These are phyloP conservation scores for Gnathonemus echidnorhynchus DNA, from an alignment of 2,113 vertebrate species.

Conservation along the genomic window DNA sequence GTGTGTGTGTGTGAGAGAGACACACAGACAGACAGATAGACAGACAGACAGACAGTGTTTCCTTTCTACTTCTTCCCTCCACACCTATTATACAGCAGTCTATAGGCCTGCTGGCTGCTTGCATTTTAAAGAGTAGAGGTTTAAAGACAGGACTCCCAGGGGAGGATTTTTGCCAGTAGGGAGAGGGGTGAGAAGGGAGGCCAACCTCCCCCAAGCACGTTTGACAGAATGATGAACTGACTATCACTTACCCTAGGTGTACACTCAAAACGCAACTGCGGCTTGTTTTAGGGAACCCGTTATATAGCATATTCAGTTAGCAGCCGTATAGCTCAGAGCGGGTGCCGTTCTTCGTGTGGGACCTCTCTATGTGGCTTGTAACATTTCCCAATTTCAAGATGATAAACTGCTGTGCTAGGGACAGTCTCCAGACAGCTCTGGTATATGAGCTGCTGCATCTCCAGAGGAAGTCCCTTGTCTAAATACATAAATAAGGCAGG, in stretches of 20 bases:
- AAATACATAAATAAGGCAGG: conserved; percentile 36
- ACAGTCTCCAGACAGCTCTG: conserved; percentile 6
- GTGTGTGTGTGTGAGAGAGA: conserved; percentile 9
- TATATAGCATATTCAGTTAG: conserved; percentile 36
- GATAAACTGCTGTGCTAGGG: background rate
- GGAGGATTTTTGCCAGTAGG: conserved; percentile 80
- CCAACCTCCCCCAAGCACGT: conserved; percentile 25
- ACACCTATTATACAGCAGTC: conserved; percentile 69
- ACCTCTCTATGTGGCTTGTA: background rate
- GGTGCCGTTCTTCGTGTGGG: background rate
- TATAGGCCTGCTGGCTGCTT: conserved; percentile 90
- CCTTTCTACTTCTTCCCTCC: conserved; percentile 44
- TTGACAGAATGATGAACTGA: conserved; percentile 39
- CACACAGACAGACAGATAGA: conserved; percentile 35
- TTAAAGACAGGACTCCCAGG: conserved; percentile 82
- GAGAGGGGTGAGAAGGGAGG: conserved; percentile 68
- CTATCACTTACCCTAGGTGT: conserved; percentile 43
- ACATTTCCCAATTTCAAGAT: background rate
- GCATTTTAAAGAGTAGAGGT: conserved; percentile 95
- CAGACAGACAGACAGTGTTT: conserved; percentile 23
- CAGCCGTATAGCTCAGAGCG: background rate
- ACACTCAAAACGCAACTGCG: conserved; percentile 40
- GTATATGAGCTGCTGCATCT: conserved; percentile 11
- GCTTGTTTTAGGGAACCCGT: background rate
- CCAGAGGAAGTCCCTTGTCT: conserved; percentile 16